These are phyloP conservation scores for Muraenolepis orangiensis DNA, from an alignment of 2,797 vertebrate genomes.

Conservation along the genomic window DNA sequence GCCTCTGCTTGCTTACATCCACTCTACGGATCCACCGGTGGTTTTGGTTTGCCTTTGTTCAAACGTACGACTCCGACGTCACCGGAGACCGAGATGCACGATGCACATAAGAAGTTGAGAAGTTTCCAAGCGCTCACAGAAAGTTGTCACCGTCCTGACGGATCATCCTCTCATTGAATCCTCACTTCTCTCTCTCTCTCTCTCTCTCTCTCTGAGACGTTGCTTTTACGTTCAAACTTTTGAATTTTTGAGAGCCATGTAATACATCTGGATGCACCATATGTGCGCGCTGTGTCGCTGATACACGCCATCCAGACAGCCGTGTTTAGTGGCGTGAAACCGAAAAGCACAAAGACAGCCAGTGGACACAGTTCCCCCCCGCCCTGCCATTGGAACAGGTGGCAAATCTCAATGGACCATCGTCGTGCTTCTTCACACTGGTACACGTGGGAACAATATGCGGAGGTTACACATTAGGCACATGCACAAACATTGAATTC, in stretches of 20 bases:
- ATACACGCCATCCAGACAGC: conserved; percentile 30
- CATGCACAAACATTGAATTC: neutral
- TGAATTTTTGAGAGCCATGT: no score
- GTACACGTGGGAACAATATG: neutral
- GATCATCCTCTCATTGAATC: neutral
- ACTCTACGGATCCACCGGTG: neutral
- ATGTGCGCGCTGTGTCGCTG: conserved; percentile 33
- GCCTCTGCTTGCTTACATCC: no score
- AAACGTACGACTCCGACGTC: neutral
- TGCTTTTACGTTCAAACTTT: no score
- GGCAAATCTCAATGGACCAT: neutral
- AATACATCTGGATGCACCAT: conserved; percentile 30
- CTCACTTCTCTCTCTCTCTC: neutral
- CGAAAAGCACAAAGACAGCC: conserved; percentile 38
- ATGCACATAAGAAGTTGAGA: neutral
- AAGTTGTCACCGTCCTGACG: neutral
- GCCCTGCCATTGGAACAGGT: neutral
- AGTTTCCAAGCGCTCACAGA: neutral
- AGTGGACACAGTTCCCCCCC: conserved; percentile 13
- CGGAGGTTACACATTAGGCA: neutral
- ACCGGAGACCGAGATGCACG: neutral
- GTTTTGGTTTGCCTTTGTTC: neutral
- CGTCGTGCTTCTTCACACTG: neutral
- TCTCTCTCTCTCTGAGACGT: neutral
- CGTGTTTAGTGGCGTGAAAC: conserved; percentile 41